A percentile compares a stretch with the other conserved stretches of the same genome.
Conservation (phyloP, 2,888 invertebrate species). For the Sinotaia quadrata region DNA sequence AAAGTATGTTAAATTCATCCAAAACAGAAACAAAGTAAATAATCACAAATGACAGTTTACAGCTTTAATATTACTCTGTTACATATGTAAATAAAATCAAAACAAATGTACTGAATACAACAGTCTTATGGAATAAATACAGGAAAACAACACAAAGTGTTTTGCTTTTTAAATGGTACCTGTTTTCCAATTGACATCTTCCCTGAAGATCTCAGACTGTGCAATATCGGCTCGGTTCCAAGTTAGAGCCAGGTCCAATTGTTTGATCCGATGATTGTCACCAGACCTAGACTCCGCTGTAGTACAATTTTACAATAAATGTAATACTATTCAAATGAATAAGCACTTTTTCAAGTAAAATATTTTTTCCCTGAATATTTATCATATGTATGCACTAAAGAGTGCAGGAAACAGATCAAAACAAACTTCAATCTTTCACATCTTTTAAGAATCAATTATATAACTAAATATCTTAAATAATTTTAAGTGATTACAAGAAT, state of each 20-base stretch:
- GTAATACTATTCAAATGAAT: neutral
- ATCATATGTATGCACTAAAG: neutral
- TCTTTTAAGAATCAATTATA: too few relatives aligned
- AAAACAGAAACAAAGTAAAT: too few relatives aligned
- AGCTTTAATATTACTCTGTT: too few relatives aligned
- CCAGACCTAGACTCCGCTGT: conserved; percentile 37
- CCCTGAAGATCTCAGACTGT: conserved; percentile 68
- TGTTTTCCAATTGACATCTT: conserved; percentile 61
- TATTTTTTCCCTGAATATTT: too few relatives aligned
- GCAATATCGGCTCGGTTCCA: conserved; percentile 73
- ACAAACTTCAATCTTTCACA: too few relatives aligned
- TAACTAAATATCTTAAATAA: too few relatives aligned
- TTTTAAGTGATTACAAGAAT: too few relatives aligned
- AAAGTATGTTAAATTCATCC: too few relatives aligned
- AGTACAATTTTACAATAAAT: neutral
- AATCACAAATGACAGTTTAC: too few relatives aligned
- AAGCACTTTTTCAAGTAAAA: neutral
- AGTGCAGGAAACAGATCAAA: too few relatives aligned
- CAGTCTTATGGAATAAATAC: neutral
- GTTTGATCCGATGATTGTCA: conserved; percentile 55
- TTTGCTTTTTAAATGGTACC: conserved; percentile 41
- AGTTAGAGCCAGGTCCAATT: conserved; percentile 69
- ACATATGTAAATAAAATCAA: too few relatives aligned
- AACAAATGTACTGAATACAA: too few relatives aligned
- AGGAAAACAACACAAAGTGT: neutral